Base-by-base conservation (phyloP, 2,888 invertebrate species). In the Pseudeuparius sepicola region DNA sequence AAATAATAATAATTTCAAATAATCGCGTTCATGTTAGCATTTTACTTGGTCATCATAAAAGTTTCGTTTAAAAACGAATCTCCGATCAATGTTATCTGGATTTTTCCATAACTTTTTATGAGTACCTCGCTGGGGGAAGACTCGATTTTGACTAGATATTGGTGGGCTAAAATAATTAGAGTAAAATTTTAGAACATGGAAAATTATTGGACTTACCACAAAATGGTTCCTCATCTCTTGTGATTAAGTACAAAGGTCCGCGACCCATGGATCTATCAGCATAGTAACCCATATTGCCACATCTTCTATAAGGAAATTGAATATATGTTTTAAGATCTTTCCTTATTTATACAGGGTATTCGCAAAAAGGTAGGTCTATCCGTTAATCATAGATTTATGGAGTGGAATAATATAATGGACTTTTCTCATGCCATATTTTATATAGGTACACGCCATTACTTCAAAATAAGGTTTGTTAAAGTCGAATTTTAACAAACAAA, bases 241-340 rank as follows among this genome's bases (percentile, higher is more conserved):
- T 94, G 3, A 89, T 71, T 28, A 93, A 65, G 55, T 85, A 94
- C n/a, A 92, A 68, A 48, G 84, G 83, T 0, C 92, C 92, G 15
- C 87, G 68, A 0, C 85, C 89, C 3, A 75, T 71, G 0, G 86
- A 84, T 29, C 78, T 69, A 59, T 92, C 85, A 1, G 93, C 86
- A 60, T 89, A 89, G 64, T 89, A 93, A 0, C 93, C 93, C 89
- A 93, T 89, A 56, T 87, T 86, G 18, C 88, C 88, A 59, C 92
- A 93, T 1, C 63, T 61, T 20, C 63, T 61, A 34, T 16, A 51
- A 48, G 34, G 36, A 37, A 34, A 24, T 17, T 17, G n/a, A 20
- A 20, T 6, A 20, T 20, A n/a, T n/a, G n/a, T n/a, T n/a, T n/a
- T n/a, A n/a, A n/a, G n/a, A n/a, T n/a, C n/a, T n/a, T n/a, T n/a